phyloP scores from a whole-genome alignment of 2,797 vertebrate genomes.

The Centroberyx gerrardi region DNA sequence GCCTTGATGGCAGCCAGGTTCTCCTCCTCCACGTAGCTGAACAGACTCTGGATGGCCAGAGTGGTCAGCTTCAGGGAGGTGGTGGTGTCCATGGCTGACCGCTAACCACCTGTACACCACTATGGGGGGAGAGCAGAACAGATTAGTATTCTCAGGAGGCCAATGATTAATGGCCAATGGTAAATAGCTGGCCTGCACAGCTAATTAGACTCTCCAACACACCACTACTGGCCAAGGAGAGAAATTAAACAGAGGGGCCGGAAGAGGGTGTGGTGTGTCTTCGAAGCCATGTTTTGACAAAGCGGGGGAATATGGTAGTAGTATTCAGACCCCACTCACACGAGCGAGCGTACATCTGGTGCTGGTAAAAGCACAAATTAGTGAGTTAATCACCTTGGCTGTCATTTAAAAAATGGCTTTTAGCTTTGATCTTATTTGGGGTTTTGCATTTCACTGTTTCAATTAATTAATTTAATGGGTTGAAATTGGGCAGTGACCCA shows the following conservation, averaged over 20 bases:
- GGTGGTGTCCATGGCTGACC: constrained; percentile 84
- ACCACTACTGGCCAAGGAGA: constrained; percentile 13
- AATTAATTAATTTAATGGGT: no score
- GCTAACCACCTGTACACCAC: constrained; percentile 57
- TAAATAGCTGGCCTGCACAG: constrained; percentile 4
- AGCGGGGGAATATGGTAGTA: constrained; percentile 16
- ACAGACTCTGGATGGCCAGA: constrained; percentile 92
- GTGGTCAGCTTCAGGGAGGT: constrained; percentile 91
- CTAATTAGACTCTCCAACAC: constrained; percentile 4
- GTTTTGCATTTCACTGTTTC: no score
- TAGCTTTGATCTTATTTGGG: not conserved
- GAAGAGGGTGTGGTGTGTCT: constrained; percentile 52
- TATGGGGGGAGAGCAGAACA: constrained; percentile 28
- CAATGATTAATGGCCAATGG: not conserved
- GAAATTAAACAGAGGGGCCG: not conserved
- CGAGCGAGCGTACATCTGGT: no score
- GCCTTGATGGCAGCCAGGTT: constrained; percentile 93
- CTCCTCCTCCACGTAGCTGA: constrained; percentile 95
- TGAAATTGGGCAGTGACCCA: no score
- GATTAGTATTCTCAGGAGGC: constrained; percentile 6
- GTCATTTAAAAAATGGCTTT: not conserved
- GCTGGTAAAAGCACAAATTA: no score
- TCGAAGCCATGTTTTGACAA: constrained; percentile 35
- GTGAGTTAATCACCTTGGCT: no score
- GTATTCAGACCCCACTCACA: no score